Evolutionary conservation across 2,888 invertebrate genomes (phyloP).

Genomic region (Allophyes oxyacanthae): DNA sequence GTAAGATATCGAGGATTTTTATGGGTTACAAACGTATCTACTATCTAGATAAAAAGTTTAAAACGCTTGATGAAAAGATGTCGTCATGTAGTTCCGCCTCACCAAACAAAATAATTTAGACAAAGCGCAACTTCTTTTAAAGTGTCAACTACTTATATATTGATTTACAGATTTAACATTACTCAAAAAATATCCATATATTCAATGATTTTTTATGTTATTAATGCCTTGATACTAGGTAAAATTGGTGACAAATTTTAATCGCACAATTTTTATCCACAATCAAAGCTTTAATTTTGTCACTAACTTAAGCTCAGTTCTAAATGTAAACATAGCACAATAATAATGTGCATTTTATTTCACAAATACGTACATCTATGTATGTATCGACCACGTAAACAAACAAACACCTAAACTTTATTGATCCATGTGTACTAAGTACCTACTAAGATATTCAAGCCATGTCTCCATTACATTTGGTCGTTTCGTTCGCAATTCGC

Average conservation of each 20-base stretch:
- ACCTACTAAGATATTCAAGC: slow-evolving; percentile 7
- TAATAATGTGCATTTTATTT: slow-evolving; percentile 5
- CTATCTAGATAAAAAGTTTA: too few relatives aligned
- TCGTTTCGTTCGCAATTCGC: slow-evolving; percentile 39
- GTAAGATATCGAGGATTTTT: too few relatives aligned
- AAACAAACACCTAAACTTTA: not conserved
- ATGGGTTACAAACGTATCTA: too few relatives aligned
- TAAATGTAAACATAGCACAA: slow-evolving; percentile 3
- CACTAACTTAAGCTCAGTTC: slow-evolving; percentile 21
- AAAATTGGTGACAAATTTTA: slow-evolving; percentile 47
- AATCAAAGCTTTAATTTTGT: slow-evolving; percentile 47
- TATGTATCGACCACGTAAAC: too few relatives aligned
- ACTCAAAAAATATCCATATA: too few relatives aligned
- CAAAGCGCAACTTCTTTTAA: too few relatives aligned
- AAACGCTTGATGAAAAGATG: too few relatives aligned
- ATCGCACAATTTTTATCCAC: slow-evolving; percentile 40
- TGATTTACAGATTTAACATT: too few relatives aligned
- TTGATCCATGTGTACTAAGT: slow-evolving; percentile 9
- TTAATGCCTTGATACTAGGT: not conserved
- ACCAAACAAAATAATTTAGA: too few relatives aligned
- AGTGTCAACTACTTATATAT: too few relatives aligned
- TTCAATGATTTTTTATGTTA: not conserved
- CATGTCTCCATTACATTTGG: slow-evolving; percentile 49
- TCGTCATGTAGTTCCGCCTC: too few relatives aligned
- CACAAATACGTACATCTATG: not conserved